Evolutionary conservation across 1,140 invertebrate genomes (phyloP).

Genomic region (Zeugodacus cucurbitae): DNA sequence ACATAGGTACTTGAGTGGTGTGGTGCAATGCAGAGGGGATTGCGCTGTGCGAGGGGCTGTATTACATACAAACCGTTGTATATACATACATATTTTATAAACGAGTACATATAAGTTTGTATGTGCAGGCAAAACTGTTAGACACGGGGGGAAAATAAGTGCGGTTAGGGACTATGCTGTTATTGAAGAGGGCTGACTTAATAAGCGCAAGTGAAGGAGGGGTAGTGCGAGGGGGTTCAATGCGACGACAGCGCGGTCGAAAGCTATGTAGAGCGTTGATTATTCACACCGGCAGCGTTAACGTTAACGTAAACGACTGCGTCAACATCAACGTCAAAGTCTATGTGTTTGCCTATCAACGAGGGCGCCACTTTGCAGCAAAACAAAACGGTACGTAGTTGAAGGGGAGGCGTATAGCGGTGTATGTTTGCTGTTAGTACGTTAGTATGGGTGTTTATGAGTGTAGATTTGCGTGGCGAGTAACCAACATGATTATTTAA

Average conservation of each 20-base stretch:
- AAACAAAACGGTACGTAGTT: neutral
- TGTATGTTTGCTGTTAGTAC: neutral
- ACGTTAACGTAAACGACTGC: neutral
- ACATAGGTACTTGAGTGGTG: neutral
- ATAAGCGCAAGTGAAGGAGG: too few species aligned
- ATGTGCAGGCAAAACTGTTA: neutral
- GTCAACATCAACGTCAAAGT: neutral
- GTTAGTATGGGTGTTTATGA: neutral
- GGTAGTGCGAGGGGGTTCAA: neutral
- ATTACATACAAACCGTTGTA: neutral
- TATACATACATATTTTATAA: neutral
- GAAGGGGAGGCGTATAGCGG: neutral
- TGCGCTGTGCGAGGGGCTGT: neutral
- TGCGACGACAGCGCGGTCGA: neutral
- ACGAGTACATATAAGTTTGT: neutral
- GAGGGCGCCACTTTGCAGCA: slow-evolving; percentile 3
- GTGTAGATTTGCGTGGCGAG: slow-evolving; percentile 4
- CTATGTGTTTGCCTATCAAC: slow-evolving; percentile 19
- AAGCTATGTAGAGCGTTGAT: slow-evolving; percentile 9
- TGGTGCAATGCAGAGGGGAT: neutral
- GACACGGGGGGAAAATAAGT: neutral
- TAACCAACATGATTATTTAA: slow-evolving; percentile 5
- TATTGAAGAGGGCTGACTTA: neutral
- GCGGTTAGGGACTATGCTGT: neutral
- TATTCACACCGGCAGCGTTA: slow-evolving; percentile 17